Percentiles rank a stretch among this genome's conserved stretches.
phyloP scores from a whole-genome alignment of 1,140 invertebrate species.

The Argopecten irradians region DNA sequence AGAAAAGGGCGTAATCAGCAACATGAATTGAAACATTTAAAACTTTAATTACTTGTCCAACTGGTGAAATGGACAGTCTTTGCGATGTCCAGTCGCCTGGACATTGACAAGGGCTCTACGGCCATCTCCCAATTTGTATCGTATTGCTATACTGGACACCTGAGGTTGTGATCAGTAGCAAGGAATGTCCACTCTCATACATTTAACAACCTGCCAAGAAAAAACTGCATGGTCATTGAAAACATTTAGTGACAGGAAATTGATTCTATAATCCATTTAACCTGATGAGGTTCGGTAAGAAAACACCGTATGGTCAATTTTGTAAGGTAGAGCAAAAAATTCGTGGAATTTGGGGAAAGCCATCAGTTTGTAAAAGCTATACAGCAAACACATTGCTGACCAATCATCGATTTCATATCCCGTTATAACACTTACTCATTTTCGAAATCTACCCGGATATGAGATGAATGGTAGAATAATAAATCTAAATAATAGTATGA shows the following conservation, averaged over 20 bases:
- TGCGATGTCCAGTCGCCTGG: not conserved
- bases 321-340: not conserved
- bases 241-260: constrained; percentile 1
- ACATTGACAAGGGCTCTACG: constrained; percentile 5
- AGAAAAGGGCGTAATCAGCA: not conserved
- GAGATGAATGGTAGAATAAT: not conserved
- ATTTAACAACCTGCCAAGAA: not conserved
- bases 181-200: constrained; percentile 7
- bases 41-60: constrained; percentile 43
- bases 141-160: constrained; percentile 7
- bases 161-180: not conserved
- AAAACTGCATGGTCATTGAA: constrained; percentile 15
- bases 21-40: constrained; percentile 37
- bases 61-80: constrained; percentile 20
- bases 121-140: constrained; percentile 2
- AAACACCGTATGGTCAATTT: not conserved
- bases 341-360: not conserved
- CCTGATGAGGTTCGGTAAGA: not conserved
- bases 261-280: not conserved
- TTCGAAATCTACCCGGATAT: not conserved
- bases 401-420: not conserved
- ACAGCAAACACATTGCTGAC: not conserved
- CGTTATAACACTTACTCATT: not conserved
- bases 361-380: not conserved
- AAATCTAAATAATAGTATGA: too few relatives aligned